Base-by-base conservation (phyloP, 2,888 invertebrate species). In the Drosophila rellima region DNA sequence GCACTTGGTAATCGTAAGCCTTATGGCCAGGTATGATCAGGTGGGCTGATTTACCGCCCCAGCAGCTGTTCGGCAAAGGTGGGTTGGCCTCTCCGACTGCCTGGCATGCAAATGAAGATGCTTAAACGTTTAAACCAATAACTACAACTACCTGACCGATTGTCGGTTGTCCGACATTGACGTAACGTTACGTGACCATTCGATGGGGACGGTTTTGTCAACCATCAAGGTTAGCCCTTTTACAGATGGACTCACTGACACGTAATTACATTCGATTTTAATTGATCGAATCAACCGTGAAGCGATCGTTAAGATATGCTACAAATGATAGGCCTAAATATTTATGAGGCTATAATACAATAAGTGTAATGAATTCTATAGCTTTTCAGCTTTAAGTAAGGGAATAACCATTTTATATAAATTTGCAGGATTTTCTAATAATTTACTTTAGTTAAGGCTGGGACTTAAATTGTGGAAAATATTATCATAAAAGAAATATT, bases 81-180 rank as follows among this genome's bases (percentile, higher is more conserved):
- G 69, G 64, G 57, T 31, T 44, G 54, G 56, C 54, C 57, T 54
- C 42, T 48, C 45, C 35, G 54, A 50, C 73, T 54, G 71, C 50
- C 71, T 54, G 45, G 86, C 86, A 83, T 83, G 88, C 82, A 72
- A 83, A 83, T 88, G 70, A 74, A 70, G 82, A 80, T 81, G 82
- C 71, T 54, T 13, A 17, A 33, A 13, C 42, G 20, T 48, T 50
- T 18, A 50, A 37, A 1, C 10, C 40, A 23, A 33, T 23, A 31
- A 33, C 31, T n/a, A 37, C 40, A 40, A 44, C 60, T 68, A 69
- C 51, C 70, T 33, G 47, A 37, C 17, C 29, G 26, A 45, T n/a
- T 23, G 42, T n/a, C 42, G 20, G 13, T 2, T 20, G 42, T 29
- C 20, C 56, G 82, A 66, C 82, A 88, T 77, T 84, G 78, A 80